Conservation (phyloP, 2,888 invertebrate genomes). For the Alcis repandata region DNA sequence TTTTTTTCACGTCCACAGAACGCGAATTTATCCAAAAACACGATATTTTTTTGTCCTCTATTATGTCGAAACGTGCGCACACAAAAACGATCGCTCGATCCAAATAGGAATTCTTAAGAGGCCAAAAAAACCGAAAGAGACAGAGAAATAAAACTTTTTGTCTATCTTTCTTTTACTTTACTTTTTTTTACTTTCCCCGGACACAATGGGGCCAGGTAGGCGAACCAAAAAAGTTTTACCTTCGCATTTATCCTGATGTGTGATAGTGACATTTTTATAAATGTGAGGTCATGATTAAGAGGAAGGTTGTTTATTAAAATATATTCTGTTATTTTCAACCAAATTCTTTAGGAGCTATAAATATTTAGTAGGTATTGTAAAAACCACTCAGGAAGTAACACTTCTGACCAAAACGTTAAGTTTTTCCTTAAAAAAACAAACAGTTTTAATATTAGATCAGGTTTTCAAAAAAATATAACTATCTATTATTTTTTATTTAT, state of each 20-base stretch:
- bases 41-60: constrained; percentile 60
- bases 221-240: constrained; percentile 63
- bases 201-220: constrained; percentile 79
- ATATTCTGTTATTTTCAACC: constrained; percentile 37
- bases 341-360: constrained; percentile 10
- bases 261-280: constrained; percentile 80
- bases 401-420: too few relatives aligned
- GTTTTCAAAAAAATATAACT: too few relatives aligned
- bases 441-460: too few relatives aligned
- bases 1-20: constrained; percentile 60
- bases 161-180: constrained; percentile 79
- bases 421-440: too few relatives aligned
- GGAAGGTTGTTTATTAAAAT: constrained; percentile 26
- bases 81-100: constrained; percentile 76
- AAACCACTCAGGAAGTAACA: neutral
- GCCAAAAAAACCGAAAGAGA: constrained; percentile 66
- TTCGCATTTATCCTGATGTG: constrained; percentile 63
- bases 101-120: constrained; percentile 76
- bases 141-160: constrained; percentile 77
- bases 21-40: constrained; percentile 73
- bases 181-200: constrained; percentile 83
- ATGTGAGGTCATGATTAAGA: constrained; percentile 67
- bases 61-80: constrained; percentile 62
- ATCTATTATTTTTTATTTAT: too few relatives aligned
- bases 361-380: neutral